Conservation (phyloP, 2,113 vertebrate genomes). For the Coreoperca whiteheadi region DNA sequence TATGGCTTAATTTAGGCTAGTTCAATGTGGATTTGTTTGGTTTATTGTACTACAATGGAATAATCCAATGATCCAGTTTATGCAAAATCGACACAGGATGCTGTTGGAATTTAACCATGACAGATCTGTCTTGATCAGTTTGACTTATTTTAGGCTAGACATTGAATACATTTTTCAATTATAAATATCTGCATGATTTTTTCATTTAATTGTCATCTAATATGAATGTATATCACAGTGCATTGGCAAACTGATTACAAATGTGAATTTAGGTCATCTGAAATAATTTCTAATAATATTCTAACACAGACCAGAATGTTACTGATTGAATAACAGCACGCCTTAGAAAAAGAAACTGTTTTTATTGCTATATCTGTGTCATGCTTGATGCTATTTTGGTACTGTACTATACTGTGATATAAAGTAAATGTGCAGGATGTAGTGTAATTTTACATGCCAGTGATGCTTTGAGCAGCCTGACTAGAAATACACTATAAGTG, state of each 20-base stretch:
- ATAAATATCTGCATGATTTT: background rate
- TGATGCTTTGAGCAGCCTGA: background rate
- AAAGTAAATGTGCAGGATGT: background rate
- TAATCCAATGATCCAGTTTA: background rate
- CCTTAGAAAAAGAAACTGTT: background rate
- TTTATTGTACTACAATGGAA: background rate
- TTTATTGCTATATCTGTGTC: background rate
- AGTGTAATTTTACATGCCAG: background rate
- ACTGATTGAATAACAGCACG: background rate
- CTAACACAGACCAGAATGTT: background rate
- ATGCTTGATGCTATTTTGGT: background rate
- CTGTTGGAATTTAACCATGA: background rate
- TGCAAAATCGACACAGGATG: background rate
- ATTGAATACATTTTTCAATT: background rate
- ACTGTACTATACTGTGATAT: background rate
- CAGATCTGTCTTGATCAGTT: background rate
- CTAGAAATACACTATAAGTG: background rate
- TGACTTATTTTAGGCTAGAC: background rate
- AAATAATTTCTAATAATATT: background rate
- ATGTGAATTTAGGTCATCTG: background rate
- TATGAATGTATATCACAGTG: background rate
- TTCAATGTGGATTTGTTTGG: background rate
- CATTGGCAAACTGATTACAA: background rate
- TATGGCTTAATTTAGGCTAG: background rate
- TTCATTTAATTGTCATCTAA: background rate